Evolutionary conservation across 1,140 invertebrate species (phyloP).

Genomic region (Metopolophium dirhodum): DNA sequence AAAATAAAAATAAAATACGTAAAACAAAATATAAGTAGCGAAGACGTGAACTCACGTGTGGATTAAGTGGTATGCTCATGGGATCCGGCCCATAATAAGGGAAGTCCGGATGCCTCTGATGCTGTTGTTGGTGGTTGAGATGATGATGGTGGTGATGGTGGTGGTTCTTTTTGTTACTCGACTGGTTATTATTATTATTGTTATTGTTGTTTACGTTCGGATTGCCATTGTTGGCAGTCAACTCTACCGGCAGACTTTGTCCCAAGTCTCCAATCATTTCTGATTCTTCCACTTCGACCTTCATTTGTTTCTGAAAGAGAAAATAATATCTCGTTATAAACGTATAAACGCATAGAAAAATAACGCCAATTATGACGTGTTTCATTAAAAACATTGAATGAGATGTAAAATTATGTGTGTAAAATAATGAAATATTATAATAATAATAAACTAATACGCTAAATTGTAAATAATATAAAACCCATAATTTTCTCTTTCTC

Average conservation of each 20-base stretch:
- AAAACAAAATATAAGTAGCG: background rate
- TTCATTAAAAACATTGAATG: background rate
- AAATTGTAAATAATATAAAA: background rate
- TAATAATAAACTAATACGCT: background rate
- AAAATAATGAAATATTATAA: background rate
- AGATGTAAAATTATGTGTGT: background rate
- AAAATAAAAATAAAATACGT: slow-evolving; percentile 28
- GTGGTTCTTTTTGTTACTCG: slow-evolving; percentile 45
- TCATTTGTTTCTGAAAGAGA: slow-evolving; percentile 52
- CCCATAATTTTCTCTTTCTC: background rate
- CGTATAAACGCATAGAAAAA: background rate
- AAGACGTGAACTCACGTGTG: slow-evolving; percentile 60
- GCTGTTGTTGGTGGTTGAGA: slow-evolving; percentile 46
- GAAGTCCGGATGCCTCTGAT: slow-evolving; percentile 56
- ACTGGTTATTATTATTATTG: slow-evolving; percentile 44
- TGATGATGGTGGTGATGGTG: slow-evolving; percentile 46
- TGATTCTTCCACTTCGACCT: slow-evolving; percentile 61
- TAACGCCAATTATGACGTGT: background rate
- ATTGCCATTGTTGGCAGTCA: slow-evolving; percentile 58
- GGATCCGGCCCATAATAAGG: slow-evolving; percentile 59
- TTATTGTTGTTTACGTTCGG: slow-evolving; percentile 51
- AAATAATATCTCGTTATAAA: slow-evolving; percentile 12
- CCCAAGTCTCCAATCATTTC: slow-evolving; percentile 57
- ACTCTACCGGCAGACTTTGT: slow-evolving; percentile 61
- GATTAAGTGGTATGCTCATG: slow-evolving; percentile 61